phyloP scores from a whole-genome alignment of 1,140 invertebrate genomes.

The Bombus turneri region DNA sequence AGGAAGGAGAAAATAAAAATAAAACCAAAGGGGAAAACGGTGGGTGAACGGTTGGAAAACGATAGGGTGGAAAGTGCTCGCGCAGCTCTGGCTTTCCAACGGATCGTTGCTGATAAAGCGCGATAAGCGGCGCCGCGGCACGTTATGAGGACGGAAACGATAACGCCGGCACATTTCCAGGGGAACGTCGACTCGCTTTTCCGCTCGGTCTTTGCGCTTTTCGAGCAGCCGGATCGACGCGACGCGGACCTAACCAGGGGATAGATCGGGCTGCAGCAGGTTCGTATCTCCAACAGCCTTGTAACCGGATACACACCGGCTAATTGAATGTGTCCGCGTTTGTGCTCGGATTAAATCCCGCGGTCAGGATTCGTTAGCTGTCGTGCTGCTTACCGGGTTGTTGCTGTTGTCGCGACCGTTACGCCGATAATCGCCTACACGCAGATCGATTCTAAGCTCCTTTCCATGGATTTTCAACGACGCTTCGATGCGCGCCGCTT shows the following conservation, averaged over 20 bases:
- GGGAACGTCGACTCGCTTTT: slow-evolving; percentile 36
- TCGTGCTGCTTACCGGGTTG: neutral
- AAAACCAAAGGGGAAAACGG: neutral
- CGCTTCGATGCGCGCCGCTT: neutral
- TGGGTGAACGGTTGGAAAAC: neutral
- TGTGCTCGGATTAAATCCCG: slow-evolving; percentile 17
- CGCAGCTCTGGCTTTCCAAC: slow-evolving; percentile 35
- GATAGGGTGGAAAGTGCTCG: slow-evolving; percentile 6
- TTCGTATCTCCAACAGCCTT: neutral
- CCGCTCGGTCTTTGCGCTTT: slow-evolving; percentile 39
- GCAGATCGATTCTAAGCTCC: neutral
- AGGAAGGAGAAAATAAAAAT: neutral
- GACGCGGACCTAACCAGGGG: too few species aligned
- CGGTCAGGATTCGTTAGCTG: slow-evolving; percentile 26
- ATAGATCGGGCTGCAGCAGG: neutral
- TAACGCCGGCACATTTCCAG: slow-evolving; percentile 52
- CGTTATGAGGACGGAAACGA: slow-evolving; percentile 50
- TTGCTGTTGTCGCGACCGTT: neutral
- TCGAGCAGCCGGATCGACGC: neutral
- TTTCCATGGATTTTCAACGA: neutral
- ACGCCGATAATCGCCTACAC: neutral
- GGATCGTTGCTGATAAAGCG: slow-evolving; percentile 58
- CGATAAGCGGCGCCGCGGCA: slow-evolving; percentile 43
- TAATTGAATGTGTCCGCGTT: slow-evolving; percentile 54
- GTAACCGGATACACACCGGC: neutral